phyloP scores from a whole-genome alignment of 2,888 invertebrate species.

The Amphipyra tragopoginis region DNA sequence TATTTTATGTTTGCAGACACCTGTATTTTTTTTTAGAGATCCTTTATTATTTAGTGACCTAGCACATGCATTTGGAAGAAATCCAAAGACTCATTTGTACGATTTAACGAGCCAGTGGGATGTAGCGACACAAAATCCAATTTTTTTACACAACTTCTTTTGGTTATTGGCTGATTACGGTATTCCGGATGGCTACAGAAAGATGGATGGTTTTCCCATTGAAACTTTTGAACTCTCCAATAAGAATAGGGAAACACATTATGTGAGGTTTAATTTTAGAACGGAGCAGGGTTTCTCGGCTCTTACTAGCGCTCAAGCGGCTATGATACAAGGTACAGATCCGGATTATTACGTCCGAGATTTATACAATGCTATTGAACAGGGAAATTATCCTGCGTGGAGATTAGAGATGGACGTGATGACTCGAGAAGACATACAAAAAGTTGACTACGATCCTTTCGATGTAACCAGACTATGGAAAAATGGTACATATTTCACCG shows the following conservation, averaged over 20 bases:
- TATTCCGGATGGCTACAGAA: constrained; percentile 95
- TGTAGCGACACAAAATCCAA: constrained; percentile 86
- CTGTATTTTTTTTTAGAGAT: constrained; percentile 89
- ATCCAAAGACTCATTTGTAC: constrained; percentile 85
- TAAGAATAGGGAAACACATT: constrained; percentile 91
- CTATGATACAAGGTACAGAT: constrained; percentile 91
- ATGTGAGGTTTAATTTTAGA: constrained; percentile 96
- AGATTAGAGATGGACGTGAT: constrained; percentile 81
- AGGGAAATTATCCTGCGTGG: constrained; percentile 88
- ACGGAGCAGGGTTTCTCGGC: constrained; percentile 96
- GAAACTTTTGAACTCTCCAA: constrained; percentile 97
- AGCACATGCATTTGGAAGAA: constrained; percentile 88
- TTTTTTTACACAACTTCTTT: constrained; percentile 93
- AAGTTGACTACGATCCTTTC: constrained; percentile 79
- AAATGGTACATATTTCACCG: constrained; percentile 82
- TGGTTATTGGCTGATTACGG: constrained; percentile 96
- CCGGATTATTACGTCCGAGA: constrained; percentile 95
- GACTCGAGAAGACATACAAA: constrained; percentile 75
- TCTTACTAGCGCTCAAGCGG: constrained; percentile 91
- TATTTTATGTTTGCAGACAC: constrained; percentile 84
- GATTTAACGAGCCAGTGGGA: constrained; percentile 85
- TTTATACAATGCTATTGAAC: constrained; percentile 94
- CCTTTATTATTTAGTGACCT: constrained; percentile 87
- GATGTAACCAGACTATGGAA: constrained; percentile 83
- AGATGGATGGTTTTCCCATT: constrained; percentile 97